Percentiles rank a stretch among this genome's conserved stretches.
Evolutionary conservation across 2,113 vertebrate species (phyloP).

Genomic region (Tympanuchus pallidicinctus): DNA sequence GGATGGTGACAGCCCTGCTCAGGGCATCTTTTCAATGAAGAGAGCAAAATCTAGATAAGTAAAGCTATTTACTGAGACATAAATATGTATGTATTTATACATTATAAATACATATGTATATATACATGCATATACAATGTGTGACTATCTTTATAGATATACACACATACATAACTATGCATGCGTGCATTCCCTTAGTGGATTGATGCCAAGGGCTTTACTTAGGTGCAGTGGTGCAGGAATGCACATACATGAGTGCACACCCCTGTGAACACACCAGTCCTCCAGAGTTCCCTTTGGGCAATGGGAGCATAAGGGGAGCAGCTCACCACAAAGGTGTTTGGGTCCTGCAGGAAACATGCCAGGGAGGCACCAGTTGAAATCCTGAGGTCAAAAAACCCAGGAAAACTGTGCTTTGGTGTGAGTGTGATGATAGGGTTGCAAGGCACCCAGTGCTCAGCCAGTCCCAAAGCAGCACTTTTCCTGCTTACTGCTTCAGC

Average conservation of each 20-base stretch:
- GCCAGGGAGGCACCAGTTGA: not conserved
- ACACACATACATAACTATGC: not conserved
- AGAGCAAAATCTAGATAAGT: not conserved
- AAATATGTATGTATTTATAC: not conserved
- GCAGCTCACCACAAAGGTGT: not conserved
- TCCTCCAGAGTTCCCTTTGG: fast-evolving
- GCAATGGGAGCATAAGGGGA: not conserved
- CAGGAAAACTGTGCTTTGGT: not conserved
- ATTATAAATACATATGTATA: not conserved
- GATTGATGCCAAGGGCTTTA: not conserved
- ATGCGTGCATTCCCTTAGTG: not conserved
- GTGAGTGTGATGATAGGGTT: not conserved
- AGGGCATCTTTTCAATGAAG: not conserved
- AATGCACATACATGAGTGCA: not conserved
- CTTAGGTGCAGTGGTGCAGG: not conserved
- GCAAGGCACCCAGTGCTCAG: not conserved
- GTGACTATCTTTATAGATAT: not conserved
- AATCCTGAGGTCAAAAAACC: not conserved
- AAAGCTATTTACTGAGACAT: not conserved
- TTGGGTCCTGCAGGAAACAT: not conserved
- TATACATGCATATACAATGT: not conserved
- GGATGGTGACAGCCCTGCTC: not conserved
- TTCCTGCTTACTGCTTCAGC: not conserved
- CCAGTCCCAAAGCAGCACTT: not conserved
- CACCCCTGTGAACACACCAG: no score